Base-by-base conservation (phyloP, 2,888 invertebrate genomes). In the Bruchidius siliquastri region DNA sequence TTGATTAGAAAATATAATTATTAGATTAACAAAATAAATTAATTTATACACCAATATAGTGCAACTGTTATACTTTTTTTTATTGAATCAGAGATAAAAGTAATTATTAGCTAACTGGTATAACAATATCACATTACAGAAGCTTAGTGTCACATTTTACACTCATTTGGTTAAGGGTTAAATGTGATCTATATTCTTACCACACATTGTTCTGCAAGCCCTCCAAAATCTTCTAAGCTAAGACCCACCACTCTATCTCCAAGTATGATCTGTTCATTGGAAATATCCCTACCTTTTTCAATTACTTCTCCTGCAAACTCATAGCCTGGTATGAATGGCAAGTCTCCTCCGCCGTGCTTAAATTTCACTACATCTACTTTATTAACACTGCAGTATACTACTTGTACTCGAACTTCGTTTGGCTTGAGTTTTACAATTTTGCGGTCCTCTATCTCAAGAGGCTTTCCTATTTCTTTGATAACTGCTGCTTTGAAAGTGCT, bases 361-460 rank as follows among this genome's bases (percentile, higher is more conserved):
- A 89, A 88, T 76, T 89, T 86, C 68, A 89, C 83, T 68, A 89
- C 85, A 84, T 93, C 93, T 0, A 89, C 87, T 70, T 89, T 88
- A 84, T 92, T 93, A n/a, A 93, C 86, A 72, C 91, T 91, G 80
- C 91, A 91, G 77, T 89, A 90, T 77, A 90, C 87, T 0, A 92
- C 90, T 78, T 89, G 88, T 20, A 93, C 88, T 74, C 91, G 84
- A n/a, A 92, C 90, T 90, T 92, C 80, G 70, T 87, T 86, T n/a
- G 87, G 82, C 73, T 87, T 84, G 18, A 90, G 80, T 77, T 86
- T 85, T 72, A 84, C 83, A 4, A 84, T 84, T 32, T 82, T 79
- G 71, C 87, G 84, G 76, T 88, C 87, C 81, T 88, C 86, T 66
- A 91, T 85, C 69, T 84, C 82, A n/a, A 91, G 80, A 0, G 89